Conservation (phyloP, 1,140 invertebrate genomes). For the Mamestra configurata region DNA sequence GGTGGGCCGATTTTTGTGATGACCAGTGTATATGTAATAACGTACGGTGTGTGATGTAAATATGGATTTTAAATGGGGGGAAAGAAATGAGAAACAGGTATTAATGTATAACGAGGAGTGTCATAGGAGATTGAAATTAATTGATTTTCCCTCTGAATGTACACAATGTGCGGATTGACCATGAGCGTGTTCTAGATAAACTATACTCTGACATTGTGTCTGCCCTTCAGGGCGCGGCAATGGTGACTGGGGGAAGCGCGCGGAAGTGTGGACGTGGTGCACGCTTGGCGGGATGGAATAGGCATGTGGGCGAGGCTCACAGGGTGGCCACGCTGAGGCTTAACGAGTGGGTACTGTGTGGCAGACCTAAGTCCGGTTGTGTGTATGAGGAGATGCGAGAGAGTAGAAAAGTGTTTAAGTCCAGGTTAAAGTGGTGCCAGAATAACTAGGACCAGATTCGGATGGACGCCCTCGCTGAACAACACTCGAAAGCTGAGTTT, state of each 20-base stretch:
- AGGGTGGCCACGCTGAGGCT: slow-evolving; percentile 37
- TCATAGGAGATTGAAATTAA: too few relatives aligned
- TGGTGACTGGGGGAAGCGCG: too few relatives aligned
- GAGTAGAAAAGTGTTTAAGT: slow-evolving; percentile 45
- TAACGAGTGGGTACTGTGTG: slow-evolving; percentile 21
- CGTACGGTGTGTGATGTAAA: not conserved
- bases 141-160: too few relatives aligned
- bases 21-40: not conserved
- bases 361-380: slow-evolving; percentile 21
- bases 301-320: slow-evolving; percentile 45
- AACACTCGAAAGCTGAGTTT: slow-evolving; percentile 17
- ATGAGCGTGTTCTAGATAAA: too few relatives aligned
- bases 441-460: slow-evolving; percentile 40
- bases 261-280: not conserved
- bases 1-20: too few relatives aligned
- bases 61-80: not conserved
- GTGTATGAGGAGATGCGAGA: slow-evolving; percentile 41
- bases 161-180: too few relatives aligned
- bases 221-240: too few relatives aligned
- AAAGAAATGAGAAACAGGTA: not conserved
- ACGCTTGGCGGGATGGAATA: slow-evolving; percentile 52
- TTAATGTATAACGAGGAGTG: not conserved
- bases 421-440: slow-evolving; percentile 47
- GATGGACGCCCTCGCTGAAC: slow-evolving; percentile 18
- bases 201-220: too few relatives aligned